Base-by-base conservation (phyloP, 2,797 vertebrate species). In the Acipenser oxyrinchus region DNA sequence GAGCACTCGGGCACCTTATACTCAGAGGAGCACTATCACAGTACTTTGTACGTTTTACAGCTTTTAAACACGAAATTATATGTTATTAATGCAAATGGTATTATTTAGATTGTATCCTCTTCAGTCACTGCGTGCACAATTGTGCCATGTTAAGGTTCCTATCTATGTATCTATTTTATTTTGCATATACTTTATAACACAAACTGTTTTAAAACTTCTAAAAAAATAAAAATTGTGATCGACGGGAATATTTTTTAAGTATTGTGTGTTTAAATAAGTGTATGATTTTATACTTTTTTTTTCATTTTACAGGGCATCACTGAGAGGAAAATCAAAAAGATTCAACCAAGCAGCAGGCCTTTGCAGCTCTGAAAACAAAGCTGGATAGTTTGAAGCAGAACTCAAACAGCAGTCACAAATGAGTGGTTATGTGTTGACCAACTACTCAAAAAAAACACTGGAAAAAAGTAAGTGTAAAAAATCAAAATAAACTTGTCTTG, bases 351-450 rank as follows among this genome's bases (percentile, higher is more conserved):
- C 23, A 80, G 49, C 65, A 51, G 67, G 15, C 79, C 23, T n/a
- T 75, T 71, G 75, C 78, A 66, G 74, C 75, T 50, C 75, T 93
- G 68, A 85, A 71, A 76, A 74, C 78, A 70, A 79, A 91, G 3
- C 72, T 95, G 72, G 78, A 80, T 65, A 77, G 80, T 59, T 67
- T 92, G 70, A 92, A 82, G 72, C 76, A 52, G 86, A 93, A 52
- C 78, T 94, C 13, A 75, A 74, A 8, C 84, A 81, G 72, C 82
- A 96, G 76, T 86, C 75, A 1, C 69, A 78, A 7, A 73, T 95
- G 18, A 94, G 89, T 65, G 87, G 89, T 15, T 77, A 96, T 74
- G 78, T 12, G 60, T 80, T 98, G 68, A 87, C 70, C 13, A 77
- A 79, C 65, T 94, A 92, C 76, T 83, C 63, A 37, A 83, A 73